These are phyloP conservation scores for Athalia rosae DNA, from an alignment of 2,888 invertebrate genomes.

Conservation along the genomic window DNA sequence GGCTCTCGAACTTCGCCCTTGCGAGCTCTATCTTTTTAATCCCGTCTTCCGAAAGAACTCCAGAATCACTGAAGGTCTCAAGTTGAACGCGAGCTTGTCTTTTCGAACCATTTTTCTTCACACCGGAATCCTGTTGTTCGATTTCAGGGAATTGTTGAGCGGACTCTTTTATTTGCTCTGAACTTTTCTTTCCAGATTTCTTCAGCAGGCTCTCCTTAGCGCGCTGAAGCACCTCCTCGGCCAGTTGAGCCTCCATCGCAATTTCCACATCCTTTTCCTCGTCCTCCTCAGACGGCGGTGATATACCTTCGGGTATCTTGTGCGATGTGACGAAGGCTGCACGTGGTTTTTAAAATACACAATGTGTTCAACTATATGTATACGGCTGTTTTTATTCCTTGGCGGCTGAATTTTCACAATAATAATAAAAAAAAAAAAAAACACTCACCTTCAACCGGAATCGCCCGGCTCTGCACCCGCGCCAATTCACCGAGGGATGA, in stretches of 20 bases:
- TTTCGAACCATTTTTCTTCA: slow-evolving; percentile 54
- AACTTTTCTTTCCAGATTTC: slow-evolving; percentile 59
- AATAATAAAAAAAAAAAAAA: too few species aligned
- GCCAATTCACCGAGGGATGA: slow-evolving; percentile 60
- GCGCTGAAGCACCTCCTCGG: slow-evolving; percentile 52
- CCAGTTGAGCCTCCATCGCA: slow-evolving; percentile 52
- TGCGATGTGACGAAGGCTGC: slow-evolving; percentile 82
- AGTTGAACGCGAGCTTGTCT: slow-evolving; percentile 65
- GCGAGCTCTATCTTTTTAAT: slow-evolving; percentile 58
- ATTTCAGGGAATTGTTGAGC: slow-evolving; percentile 55
- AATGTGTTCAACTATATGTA: not conserved
- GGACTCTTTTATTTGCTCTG: slow-evolving; percentile 55
- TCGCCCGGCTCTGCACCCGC: slow-evolving; percentile 52
- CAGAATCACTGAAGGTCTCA: slow-evolving; percentile 66
- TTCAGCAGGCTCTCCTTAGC: slow-evolving; percentile 53
- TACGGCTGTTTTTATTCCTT: not conserved
- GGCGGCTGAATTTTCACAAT: not conserved
- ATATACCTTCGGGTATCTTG: slow-evolving; percentile 78
- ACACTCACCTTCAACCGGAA: slow-evolving; percentile 58
- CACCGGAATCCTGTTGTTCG: slow-evolving; percentile 49
- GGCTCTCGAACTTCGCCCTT: slow-evolving; percentile 52
- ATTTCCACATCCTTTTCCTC: slow-evolving; percentile 64
- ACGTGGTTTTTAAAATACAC: not conserved
- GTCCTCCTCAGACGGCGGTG: slow-evolving; percentile 61
- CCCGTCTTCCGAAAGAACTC: slow-evolving; percentile 65